Percentiles rank a stretch among this genome's conserved stretches.
These are phyloP conservation scores for Antennarius striatus DNA, from an alignment of 2,113 vertebrate genomes.

Conservation along the genomic window DNA sequence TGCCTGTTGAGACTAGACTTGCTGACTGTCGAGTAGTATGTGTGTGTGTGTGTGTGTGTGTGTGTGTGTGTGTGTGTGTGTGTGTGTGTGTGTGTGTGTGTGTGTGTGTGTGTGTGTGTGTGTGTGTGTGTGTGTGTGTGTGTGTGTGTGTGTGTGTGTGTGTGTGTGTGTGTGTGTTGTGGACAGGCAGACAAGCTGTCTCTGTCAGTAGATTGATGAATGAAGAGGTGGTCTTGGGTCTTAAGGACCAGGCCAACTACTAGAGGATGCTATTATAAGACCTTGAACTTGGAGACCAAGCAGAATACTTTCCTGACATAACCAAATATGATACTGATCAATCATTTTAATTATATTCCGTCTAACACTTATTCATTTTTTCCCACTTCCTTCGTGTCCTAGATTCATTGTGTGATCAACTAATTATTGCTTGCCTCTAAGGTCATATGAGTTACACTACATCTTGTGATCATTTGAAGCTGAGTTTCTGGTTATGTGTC, in stretches of 20 bases:
- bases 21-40: constrained; percentile 33
- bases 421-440: not conserved
- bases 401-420: not conserved
- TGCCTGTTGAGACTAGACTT: constrained; percentile 45
- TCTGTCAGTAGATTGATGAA: constrained; percentile 67
- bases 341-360: not conserved
- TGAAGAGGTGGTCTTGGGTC: constrained; percentile 38
- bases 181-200: constrained; percentile 34
- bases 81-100: not conserved
- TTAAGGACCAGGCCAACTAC: constrained; percentile 10
- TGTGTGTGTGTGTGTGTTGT: not conserved
- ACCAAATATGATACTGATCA: not conserved
- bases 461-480: no score
- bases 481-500: no score
- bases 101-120: not conserved
- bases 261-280: constrained; percentile 21
- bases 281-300: constrained; percentile 10
- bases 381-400: no score
- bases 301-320: constrained; percentile 7
- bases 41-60: not conserved
- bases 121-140: no score
- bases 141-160: not conserved
- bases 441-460: no score
- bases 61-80: no score
- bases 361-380: not conserved